Percentiles rank a stretch among this genome's conserved stretches.
Evolutionary conservation across 2,113 vertebrate species (phyloP).

Genomic region (Sylvicapra grimmia): DNA sequence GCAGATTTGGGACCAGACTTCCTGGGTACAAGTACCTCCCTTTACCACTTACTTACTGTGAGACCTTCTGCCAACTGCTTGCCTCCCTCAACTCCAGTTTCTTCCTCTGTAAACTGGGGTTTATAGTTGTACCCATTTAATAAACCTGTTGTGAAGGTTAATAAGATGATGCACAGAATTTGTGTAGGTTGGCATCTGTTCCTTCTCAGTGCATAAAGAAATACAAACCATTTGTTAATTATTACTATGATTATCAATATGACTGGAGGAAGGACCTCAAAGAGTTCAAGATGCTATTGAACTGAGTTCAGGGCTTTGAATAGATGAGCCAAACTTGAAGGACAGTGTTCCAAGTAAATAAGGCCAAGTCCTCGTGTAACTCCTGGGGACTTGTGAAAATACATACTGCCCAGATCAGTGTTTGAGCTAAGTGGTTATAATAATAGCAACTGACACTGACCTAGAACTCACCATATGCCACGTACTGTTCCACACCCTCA

Average conservation of each 20-base stretch:
- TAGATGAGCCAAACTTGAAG: background rate
- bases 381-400: background rate
- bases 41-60: background rate
- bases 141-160: background rate
- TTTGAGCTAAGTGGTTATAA: background rate
- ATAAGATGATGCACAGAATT: background rate
- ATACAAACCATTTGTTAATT: background rate
- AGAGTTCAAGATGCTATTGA: background rate
- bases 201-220: background rate
- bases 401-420: background rate
- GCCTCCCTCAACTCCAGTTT: background rate
- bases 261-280: background rate
- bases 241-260: background rate
- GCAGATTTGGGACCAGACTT: background rate
- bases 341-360: background rate
- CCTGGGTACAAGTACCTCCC: background rate
- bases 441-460: background rate
- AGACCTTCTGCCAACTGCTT: background rate
- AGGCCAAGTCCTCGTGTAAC: background rate
- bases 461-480: background rate
- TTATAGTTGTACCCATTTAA: background rate
- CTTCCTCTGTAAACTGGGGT: background rate
- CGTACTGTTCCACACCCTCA: background rate
- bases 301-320: background rate
- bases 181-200: background rate